Base-by-base conservation (phyloP, 2,113 vertebrate genomes). In the Ochotona curzoniae region DNA sequence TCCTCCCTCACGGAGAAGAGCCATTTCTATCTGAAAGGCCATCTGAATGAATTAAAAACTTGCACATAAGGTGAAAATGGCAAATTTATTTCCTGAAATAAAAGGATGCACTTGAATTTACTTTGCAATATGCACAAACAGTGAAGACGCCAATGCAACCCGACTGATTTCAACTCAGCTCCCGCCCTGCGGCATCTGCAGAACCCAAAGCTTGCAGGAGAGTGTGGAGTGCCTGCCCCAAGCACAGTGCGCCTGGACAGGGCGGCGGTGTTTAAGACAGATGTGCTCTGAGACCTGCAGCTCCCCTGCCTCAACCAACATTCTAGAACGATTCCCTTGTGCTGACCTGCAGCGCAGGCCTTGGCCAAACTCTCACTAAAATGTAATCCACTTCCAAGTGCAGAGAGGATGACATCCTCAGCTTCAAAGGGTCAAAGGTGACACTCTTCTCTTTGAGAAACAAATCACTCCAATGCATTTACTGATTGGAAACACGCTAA, bases 21-120 rank as follows among this genome's bases (percentile, higher is more conserved):
- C 57, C 61, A 87, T 44, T 81, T 84, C 83, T 79, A 69, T 44
- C 38, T 90, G 75, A 90, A 96, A 89, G 71, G 7, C 20, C 67
- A 17, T 67, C 75, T 90, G 81, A 86, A 49, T 63, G 15, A 93
- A 96, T 90, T 90, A 75, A 93, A 85, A 74, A 79, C 32, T 86
- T 79, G 93, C 79, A 91, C 28, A 11, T n/a, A 89, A 92, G 64
- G 91, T 90, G 71, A 57, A 92, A 95, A 74, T 64, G 90, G 32
- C 63, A 69, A 78, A 93, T 97, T 96, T 97, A 96, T 96, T 97
- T 96, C 94, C 73, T 69, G 86, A 85, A 96, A 76, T 57, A 94
- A 84, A 79, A 66, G 64, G n/a, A n/a, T 20, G 23, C 30, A 69
- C 49, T 89, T 89, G 79, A 87, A 75, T 78, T 75, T 67, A 71